Evolutionary conservation across 1,140 invertebrate genomes (phyloP).

Genomic region (Eulimnadia texana): DNA sequence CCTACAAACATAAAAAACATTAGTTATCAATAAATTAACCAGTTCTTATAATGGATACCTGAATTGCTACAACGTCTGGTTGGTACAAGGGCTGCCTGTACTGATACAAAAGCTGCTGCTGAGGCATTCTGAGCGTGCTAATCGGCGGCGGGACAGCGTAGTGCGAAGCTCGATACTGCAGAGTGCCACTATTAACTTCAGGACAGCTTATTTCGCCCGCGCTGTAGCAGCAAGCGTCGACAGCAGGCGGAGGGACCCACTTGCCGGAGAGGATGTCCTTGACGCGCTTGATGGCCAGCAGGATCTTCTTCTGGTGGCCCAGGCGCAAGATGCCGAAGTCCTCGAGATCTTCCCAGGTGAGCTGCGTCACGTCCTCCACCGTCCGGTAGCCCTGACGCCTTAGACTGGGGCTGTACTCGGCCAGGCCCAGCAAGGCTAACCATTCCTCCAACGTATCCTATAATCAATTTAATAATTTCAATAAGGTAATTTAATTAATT

Average conservation of each 20-base stretch:
- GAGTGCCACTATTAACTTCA: background rate
- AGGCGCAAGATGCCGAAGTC: conserved; percentile 90
- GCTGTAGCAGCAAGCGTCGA: background rate
- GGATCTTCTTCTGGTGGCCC: conserved; percentile 96
- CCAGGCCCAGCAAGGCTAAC: conserved; percentile 73
- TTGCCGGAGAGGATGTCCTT: conserved; percentile 85
- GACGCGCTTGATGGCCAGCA: conserved; percentile 89
- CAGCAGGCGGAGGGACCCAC: conserved; percentile 36
- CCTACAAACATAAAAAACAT: background rate
- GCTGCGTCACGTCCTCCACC: conserved; percentile 80
- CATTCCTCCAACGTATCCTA: conserved; percentile 83
- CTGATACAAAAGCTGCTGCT: conserved; percentile 3
- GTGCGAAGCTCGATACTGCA: background rate
- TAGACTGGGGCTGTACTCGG: conserved; percentile 78
- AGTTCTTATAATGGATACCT: conserved; percentile 34
- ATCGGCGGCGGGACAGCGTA: conserved; percentile 1
- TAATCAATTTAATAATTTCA: conserved; percentile 2
- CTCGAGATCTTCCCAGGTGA: conserved; percentile 97
- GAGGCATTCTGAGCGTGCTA: background rate
- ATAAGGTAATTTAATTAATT: too few relatives aligned
- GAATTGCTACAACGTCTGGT: conserved; percentile 51
- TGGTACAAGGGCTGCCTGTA: conserved; percentile 31
- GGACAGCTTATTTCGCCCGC: background rate
- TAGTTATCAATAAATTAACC: background rate
- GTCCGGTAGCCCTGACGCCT: conserved; percentile 83